Evolutionary conservation across 35 echinoderm and acorn worm genomes (phyloP).

Genomic region (Lytechinus pictus): DNA sequence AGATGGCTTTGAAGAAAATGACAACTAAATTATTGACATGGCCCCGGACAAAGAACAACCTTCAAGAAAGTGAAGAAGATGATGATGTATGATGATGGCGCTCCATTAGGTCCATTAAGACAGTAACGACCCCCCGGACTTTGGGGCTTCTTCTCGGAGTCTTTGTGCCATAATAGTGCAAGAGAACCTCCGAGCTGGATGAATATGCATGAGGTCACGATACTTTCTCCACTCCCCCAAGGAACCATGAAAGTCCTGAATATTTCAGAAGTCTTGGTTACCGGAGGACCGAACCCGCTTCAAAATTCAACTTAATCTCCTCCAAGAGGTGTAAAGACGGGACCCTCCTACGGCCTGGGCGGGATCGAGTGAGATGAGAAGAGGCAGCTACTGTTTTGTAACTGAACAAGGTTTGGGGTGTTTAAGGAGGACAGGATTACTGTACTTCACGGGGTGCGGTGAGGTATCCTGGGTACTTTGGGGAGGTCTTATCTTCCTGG

Average conservation of each 20-base stretch:
- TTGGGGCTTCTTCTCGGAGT: background rate
- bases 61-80: background rate
- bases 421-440: background rate
- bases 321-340: constrained; percentile 1
- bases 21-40: background rate
- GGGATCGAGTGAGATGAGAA: background rate
- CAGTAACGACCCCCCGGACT: background rate
- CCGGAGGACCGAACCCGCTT: background rate
- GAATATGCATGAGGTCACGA: constrained; percentile 28
- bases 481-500: background rate
- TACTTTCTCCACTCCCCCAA: background rate
- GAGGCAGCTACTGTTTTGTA: background rate
- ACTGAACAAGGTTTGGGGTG: background rate
- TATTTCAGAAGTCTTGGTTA: background rate
- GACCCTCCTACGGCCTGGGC: background rate
- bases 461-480: background rate
- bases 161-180: constrained; percentile 28
- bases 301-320: background rate
- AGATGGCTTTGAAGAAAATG: background rate
- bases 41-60: background rate
- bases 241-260: background rate
- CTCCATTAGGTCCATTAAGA: background rate
- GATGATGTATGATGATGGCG: constrained; percentile 34
- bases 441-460: background rate
- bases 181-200: background rate